A percentile compares a stretch with the other conserved stretches of the same genome.
Conservation (phyloP, 2,113 vertebrate genomes). For the Axis porcinus region DNA sequence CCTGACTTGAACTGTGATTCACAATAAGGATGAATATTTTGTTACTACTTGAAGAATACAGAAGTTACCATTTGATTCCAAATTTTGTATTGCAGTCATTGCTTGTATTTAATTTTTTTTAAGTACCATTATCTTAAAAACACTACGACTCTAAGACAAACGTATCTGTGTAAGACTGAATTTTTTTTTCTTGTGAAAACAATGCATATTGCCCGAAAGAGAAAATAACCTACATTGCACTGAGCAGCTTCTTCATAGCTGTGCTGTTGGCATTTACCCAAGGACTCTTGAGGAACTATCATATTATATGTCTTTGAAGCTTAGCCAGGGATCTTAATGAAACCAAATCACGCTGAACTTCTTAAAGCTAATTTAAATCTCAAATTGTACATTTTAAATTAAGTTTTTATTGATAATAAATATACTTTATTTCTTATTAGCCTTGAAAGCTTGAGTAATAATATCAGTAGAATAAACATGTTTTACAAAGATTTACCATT, state of each 20-base stretch:
- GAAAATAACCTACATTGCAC: background rate
- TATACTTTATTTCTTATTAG: constrained; percentile 81
- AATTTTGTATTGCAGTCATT: background rate
- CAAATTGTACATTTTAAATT: constrained; percentile 80
- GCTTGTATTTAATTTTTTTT: background rate
- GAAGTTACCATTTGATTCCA: background rate
- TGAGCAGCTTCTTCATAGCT: constrained; percentile 61
- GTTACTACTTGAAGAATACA: background rate
- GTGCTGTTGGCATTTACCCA: constrained; percentile 48
- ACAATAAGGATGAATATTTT: background rate
- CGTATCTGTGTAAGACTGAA: background rate
- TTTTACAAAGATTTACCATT: constrained; percentile 89
- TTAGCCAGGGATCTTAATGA: constrained; percentile 77
- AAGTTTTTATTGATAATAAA: constrained; percentile 85
- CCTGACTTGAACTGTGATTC: background rate
- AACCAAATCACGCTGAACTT: constrained; percentile 76
- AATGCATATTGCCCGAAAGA: background rate
- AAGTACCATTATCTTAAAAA: constrained; percentile 2
- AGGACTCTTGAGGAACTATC: constrained; percentile 66
- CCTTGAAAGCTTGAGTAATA: constrained; percentile 74
- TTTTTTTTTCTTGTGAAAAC: constrained; percentile 25
- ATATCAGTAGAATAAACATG: constrained; percentile 83
- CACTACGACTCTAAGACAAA: background rate
- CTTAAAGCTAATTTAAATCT: constrained; percentile 79
- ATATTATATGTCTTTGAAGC: constrained; percentile 69